These are phyloP conservation scores for Ochropleura plecta DNA, from an alignment of 2,888 invertebrate species.

Conservation along the genomic window DNA sequence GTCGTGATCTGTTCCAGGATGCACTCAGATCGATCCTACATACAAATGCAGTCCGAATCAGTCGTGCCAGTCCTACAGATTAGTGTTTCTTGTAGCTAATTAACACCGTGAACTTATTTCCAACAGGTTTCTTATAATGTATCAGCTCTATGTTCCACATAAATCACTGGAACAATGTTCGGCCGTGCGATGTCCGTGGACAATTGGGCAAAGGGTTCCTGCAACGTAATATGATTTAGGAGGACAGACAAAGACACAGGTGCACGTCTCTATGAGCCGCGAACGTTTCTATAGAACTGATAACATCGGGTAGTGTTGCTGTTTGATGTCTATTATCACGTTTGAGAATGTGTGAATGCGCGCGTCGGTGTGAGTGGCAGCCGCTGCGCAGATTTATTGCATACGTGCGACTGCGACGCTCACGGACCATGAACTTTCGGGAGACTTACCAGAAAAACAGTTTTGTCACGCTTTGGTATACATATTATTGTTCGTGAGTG, in stretches of 20 bases:
- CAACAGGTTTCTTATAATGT: constrained; percentile 29
- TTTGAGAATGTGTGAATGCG: constrained; percentile 11
- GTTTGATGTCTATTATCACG: constrained; percentile 20
- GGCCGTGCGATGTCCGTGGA: constrained; percentile 63
- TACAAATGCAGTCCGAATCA: constrained; percentile 4
- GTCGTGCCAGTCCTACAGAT: constrained; percentile 23
- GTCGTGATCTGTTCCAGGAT: constrained; percentile 19
- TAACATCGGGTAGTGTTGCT: constrained; percentile 61
- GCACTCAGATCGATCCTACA: constrained; percentile 2
- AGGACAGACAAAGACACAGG: constrained; percentile 66
- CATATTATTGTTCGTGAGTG: too few species aligned
- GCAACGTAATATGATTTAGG: constrained; percentile 70
- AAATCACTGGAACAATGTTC: constrained; percentile 58
- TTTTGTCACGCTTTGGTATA: too few species aligned
- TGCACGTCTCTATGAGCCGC: constrained; percentile 61
- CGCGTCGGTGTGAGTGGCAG: background rate
- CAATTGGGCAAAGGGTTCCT: constrained; percentile 74
- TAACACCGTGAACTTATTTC: constrained; percentile 44
- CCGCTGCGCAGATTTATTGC: constrained; percentile 52
- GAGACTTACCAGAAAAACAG: constrained; percentile 22
- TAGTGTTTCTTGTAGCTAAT: constrained; percentile 29
- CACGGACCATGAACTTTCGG: constrained; percentile 20
- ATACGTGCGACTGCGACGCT: constrained; percentile 30
- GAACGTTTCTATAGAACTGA: constrained; percentile 64
- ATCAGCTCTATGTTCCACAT: constrained; percentile 52